Evolutionary conservation across 2,113 vertebrate genomes (phyloP).

Genomic region (Empidonax alnorum): DNA sequence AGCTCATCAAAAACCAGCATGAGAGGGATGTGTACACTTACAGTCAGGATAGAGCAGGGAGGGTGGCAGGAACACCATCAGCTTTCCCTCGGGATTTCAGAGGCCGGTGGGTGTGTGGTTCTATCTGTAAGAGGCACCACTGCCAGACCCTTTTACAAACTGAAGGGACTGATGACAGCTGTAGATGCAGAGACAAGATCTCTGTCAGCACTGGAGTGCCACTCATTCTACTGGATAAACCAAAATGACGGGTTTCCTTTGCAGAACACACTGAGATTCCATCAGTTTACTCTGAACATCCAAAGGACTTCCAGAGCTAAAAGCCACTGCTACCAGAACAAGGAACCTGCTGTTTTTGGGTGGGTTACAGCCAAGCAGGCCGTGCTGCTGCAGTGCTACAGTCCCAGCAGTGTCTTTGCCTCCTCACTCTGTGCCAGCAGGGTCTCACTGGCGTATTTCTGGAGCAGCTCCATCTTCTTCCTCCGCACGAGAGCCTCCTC

Average conservation of each 20-base stretch:
- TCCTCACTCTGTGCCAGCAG: constrained; percentile 95
- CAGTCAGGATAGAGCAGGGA: background rate
- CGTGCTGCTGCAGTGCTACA: constrained; percentile 65
- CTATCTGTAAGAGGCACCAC: background rate
- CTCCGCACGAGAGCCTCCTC: constrained; percentile 93
- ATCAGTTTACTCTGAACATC: background rate
- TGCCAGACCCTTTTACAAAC: background rate
- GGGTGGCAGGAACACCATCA: background rate
- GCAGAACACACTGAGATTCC: background rate
- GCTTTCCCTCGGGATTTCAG: background rate
- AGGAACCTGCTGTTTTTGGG: background rate
- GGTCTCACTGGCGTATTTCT: constrained; percentile 95
- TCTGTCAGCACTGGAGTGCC: background rate
- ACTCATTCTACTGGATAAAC: background rate
- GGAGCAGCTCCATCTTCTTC: constrained; percentile 97
- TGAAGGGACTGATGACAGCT: background rate
- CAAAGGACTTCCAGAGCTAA: background rate
- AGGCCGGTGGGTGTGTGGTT: background rate
- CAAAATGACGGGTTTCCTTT: background rate
- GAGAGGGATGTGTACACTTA: background rate
- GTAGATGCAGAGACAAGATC: background rate
- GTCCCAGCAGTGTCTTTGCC: constrained; percentile 87
- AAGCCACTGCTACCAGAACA: background rate
- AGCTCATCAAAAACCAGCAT: background rate
- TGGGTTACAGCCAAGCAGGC: background rate